These are phyloP conservation scores for Timema podura DNA, from an alignment of 2,888 invertebrate genomes.

Conservation along the genomic window DNA sequence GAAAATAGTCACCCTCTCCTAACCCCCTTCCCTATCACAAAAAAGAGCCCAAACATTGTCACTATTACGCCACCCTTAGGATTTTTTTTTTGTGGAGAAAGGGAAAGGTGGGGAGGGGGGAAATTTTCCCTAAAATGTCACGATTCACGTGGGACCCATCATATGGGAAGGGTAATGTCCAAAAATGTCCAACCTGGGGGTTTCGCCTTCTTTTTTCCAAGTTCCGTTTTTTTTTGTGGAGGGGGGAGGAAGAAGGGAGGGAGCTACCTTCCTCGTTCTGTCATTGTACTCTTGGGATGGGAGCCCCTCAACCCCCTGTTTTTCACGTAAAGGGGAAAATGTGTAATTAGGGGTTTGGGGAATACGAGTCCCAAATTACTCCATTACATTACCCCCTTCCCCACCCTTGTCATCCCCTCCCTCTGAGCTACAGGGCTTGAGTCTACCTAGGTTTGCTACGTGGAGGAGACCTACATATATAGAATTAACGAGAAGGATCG, in stretches of 20 bases:
- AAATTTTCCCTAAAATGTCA: conserved; percentile 17
- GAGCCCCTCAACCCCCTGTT: conserved; percentile 1
- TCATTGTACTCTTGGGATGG: conserved; percentile 12
- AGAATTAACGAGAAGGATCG: too few relatives aligned
- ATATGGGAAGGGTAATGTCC: conserved; percentile 30
- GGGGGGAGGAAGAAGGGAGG: too few relatives aligned
- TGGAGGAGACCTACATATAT: too few relatives aligned
- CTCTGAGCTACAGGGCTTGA: too few relatives aligned
- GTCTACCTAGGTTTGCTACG: too few relatives aligned
- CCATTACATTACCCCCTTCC: conserved; percentile 25
- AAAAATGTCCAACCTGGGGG: conserved; percentile 18
- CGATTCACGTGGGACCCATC: conserved; percentile 28
- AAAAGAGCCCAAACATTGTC: too few relatives aligned
- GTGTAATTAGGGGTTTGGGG: conserved; percentile 32
- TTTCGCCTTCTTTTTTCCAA: neutral
- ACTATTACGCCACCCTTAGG: too few relatives aligned
- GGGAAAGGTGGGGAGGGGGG: too few relatives aligned
- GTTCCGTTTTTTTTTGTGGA: conserved; percentile 6
- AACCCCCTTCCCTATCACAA: too few relatives aligned
- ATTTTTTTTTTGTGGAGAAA: too few relatives aligned
- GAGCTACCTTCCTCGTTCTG: conserved; percentile 11
- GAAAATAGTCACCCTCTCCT: too few relatives aligned
- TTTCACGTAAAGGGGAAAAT: conserved; percentile 28
- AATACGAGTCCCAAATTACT: conserved; percentile 30
- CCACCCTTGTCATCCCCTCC: conserved; percentile 5